A percentile compares a stretch with the other conserved stretches of the same genome.
These are phyloP conservation scores for Mus spretus DNA, from an alignment of 2,797 vertebrate species.

Conservation along the genomic window DNA sequence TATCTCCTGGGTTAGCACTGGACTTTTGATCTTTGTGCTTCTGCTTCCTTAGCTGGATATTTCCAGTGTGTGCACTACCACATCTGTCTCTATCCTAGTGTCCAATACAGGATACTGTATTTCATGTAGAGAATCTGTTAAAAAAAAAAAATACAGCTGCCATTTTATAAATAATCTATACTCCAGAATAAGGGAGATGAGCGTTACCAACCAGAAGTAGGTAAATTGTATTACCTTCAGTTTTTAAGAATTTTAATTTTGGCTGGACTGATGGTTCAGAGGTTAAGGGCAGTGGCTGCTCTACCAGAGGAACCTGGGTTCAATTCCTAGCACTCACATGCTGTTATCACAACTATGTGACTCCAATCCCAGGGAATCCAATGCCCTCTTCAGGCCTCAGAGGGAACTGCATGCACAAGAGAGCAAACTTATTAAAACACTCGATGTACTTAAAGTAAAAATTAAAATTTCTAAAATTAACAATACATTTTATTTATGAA, in stretches of 20 bases:
- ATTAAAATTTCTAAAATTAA: background rate
- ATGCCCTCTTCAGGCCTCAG: background rate
- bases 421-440: background rate
- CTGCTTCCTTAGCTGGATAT: background rate
- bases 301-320: background rate
- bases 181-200: background rate
- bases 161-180: background rate
- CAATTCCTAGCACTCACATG: background rate
- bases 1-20: background rate
- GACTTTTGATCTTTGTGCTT: background rate
- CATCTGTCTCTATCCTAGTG: background rate
- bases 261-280: background rate
- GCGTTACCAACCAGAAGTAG: background rate
- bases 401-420: background rate
- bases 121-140: background rate
- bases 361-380: background rate
- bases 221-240: background rate
- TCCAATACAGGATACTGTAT: background rate
- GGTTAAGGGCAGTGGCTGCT: too few relatives aligned
- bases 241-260: background rate
- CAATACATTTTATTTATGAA: background rate
- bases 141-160: background rate
- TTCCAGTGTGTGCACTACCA: background rate
- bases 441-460: background rate
- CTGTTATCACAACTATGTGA: too few relatives aligned